These are phyloP conservation scores for Poeciliopsis turrubarensis DNA, from an alignment of 2,113 vertebrate genomes.

Conservation along the genomic window DNA sequence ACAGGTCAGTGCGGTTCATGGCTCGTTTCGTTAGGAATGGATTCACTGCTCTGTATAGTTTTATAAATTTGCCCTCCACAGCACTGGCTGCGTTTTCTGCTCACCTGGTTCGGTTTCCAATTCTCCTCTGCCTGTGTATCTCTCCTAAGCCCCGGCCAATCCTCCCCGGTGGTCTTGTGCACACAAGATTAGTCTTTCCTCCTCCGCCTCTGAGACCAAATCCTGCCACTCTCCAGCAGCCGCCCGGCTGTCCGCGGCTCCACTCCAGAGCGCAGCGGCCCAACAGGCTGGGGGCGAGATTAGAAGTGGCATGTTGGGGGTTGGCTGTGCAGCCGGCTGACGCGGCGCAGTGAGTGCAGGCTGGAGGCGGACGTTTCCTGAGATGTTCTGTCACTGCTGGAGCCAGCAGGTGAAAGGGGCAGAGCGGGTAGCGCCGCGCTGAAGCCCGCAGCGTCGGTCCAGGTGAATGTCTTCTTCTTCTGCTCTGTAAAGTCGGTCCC, in stretches of 20 bases:
- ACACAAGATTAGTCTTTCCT: conserved; percentile 60
- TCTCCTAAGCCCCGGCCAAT: conserved; percentile 49
- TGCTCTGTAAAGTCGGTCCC: neutral
- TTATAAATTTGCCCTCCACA: conserved; percentile 4
- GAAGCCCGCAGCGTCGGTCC: conserved; percentile 39
- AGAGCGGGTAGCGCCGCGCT: conserved; percentile 45
- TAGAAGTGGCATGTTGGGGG: conserved; percentile 46
- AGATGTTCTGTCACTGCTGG: conserved; percentile 50
- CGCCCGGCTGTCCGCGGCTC: conserved; percentile 42
- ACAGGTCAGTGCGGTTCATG: neutral
- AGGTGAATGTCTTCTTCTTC: neutral
- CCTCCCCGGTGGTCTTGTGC: conserved; percentile 52
- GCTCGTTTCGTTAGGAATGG: conserved; percentile 1
- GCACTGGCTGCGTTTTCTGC: conserved; percentile 4
- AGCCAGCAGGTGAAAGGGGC: conserved; percentile 57
- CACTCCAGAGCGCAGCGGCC: conserved; percentile 54
- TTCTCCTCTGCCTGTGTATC: conserved; percentile 35
- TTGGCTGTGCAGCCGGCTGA: conserved; percentile 47
- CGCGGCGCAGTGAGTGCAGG: conserved; percentile 30
- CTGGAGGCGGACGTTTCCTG: conserved; percentile 55
- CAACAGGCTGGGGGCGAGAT: conserved; percentile 54
- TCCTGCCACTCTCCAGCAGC: conserved; percentile 33
- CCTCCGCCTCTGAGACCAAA: conserved; percentile 34
- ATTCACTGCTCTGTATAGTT: neutral
- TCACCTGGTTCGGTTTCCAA: conserved; percentile 27